Evolutionary conservation across 2,113 vertebrate species (phyloP).

Genomic region (Barbus barbus): DNA sequence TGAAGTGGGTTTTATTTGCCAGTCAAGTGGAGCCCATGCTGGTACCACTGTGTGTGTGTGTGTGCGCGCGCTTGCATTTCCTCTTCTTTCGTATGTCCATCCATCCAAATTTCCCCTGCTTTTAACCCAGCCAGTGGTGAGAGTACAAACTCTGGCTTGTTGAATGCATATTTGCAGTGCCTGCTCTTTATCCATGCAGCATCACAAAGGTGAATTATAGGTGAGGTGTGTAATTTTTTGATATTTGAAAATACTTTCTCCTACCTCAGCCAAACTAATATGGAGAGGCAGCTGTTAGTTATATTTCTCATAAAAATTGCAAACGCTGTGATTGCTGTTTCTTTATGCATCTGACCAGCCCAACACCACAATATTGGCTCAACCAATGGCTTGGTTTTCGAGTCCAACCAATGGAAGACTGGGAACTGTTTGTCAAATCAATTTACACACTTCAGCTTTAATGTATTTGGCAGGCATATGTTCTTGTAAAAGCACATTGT

Average conservation of each 20-base stretch:
- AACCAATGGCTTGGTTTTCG: no score
- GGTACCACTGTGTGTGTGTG: constrained; percentile 12
- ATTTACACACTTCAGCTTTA: not conserved
- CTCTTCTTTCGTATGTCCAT: constrained; percentile 26
- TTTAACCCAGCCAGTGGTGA: not conserved
- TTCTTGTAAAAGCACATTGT: not conserved
- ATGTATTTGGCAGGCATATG: not conserved
- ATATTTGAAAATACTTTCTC: constrained; percentile 1
- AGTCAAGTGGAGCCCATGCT: constrained; percentile 45
- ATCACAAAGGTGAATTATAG: not conserved
- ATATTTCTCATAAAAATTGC: not conserved
- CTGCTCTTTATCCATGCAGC: not conserved
- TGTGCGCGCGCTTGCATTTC: not conserved
- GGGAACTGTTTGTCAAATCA: no score
- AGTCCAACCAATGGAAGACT: no score
- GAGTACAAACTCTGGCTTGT: not conserved
- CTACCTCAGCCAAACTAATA: not conserved
- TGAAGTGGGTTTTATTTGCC: constrained; percentile 53
- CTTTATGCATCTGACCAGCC: not conserved
- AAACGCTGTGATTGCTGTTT: not conserved
- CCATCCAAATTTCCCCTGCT: not conserved
- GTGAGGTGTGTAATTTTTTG: not conserved
- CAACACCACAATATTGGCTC: no score
- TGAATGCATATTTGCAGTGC: not conserved
- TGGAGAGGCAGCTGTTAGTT: not conserved